Base-by-base conservation (phyloP, 2,113 vertebrate genomes). In the Dasyprocta punctata region DNA sequence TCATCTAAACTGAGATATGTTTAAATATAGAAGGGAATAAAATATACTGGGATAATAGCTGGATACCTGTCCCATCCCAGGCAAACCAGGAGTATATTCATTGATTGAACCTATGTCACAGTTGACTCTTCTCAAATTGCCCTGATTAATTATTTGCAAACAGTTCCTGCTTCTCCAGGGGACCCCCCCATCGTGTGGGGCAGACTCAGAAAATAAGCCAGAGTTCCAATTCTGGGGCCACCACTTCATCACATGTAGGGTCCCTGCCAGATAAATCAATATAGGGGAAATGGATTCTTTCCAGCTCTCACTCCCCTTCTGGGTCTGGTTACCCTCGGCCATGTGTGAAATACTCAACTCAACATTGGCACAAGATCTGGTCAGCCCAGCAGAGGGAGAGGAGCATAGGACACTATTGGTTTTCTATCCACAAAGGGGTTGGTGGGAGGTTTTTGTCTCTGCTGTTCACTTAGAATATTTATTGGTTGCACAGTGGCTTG, bases 91-190 rank as follows among this genome's bases (percentile, higher is more conserved):
- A 54, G 16, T 63, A 4, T 86, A 7, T 28, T n/a, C 26, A 16
- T 12, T 2, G 5, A 16, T 44, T 20, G 0, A 22, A 16, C 4
- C 28, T 41, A 7, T 0, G 13, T 3, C 20, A 7, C 0, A 10
- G 52, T 33, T 38, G 49, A 38, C 8, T 47, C 33, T 88, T 91
- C 83, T 89, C 44, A 58, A 36, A 56, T n/a, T 63, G 33, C 26
- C 41, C 85, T 58, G 19, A 38, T 60, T 19, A 60, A 28, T 54
- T 85, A 8, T 63, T 80, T 90, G 47, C 36, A 52, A 80, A 75
- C 9, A 38, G 1, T 52, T 89, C 52, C 24, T 44, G 0, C 47
- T 80, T 88, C 33, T 96, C 19, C 41, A 84, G 61, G 22, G 10
- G 20, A 44, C 22, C 54, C 22, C 54, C 0, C 2, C 19, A 47